Evolutionary conservation across 1,140 invertebrate species (phyloP).

Genomic region (Apis florea): DNA sequence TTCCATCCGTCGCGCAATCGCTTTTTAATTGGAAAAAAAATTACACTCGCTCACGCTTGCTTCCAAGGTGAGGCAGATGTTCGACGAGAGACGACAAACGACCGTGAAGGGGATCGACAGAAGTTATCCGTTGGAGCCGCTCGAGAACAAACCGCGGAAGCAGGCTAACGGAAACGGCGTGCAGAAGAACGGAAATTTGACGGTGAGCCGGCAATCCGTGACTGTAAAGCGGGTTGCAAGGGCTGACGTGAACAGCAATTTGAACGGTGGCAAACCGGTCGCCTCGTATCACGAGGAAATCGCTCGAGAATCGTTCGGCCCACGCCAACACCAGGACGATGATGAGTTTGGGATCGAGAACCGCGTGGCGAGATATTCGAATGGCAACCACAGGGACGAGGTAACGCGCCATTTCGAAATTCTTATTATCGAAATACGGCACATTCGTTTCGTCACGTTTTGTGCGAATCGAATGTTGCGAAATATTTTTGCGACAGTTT

Average conservation of each 20-base stretch:
- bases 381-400: constrained; percentile 64
- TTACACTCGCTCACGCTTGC: not conserved
- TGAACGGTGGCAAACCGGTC: constrained; percentile 75
- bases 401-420: constrained; percentile 46
- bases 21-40: not conserved
- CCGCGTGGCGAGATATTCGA: constrained; percentile 60
- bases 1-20: no score
- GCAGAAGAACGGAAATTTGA: constrained; percentile 69
- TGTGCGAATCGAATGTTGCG: not conserved
- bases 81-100: constrained; percentile 87
- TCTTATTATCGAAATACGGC: not conserved
- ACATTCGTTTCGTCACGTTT: not conserved
- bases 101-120: constrained; percentile 88
- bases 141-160: constrained; percentile 78
- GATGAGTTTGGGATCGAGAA: constrained; percentile 60
- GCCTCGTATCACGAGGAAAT: constrained; percentile 72
- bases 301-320: constrained; percentile 60
- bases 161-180: constrained; percentile 69
- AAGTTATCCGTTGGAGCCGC: constrained; percentile 89
- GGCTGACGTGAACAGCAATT: constrained; percentile 73
- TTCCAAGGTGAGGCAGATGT: constrained; percentile 80
- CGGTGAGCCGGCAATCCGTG: constrained; percentile 72
- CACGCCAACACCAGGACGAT: constrained; percentile 44
- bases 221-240: constrained; percentile 70
- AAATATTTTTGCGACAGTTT: not conserved